Base-by-base conservation (phyloP, 2,113 vertebrate genomes). In the Bubalus kerabau region DNA sequence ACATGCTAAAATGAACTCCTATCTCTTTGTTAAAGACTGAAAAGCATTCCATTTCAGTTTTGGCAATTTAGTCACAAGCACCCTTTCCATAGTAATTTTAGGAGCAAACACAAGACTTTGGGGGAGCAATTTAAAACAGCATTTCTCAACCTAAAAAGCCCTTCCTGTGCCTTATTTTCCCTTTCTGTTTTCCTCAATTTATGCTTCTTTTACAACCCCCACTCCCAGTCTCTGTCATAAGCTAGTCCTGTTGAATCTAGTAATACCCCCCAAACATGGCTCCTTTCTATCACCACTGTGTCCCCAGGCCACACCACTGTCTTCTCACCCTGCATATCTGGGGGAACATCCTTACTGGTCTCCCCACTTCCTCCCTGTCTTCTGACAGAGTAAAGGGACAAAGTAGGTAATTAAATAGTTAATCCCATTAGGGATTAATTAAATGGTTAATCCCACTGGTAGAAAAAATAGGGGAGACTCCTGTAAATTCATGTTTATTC, bases 31-130 rank as follows among this genome's bases (percentile, higher is more conserved):
- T 64, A 74, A 89, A 71, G 43, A 59, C 32, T 6, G 0, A 6
- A 43, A 40, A 62, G 54, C 62, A 19, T 62, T 94, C 36, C 30
- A 14, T 56, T 91, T 92, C 90, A 74, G 0, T 40, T 24, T 5
- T 94, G 96, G 36, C 82, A 59, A 3, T 50, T 71, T 81, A 50
- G 83, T 94, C 26, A 74, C 23, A 32, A 6, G 86, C 8, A 23
- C 54, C 71, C 43, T 86, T 67, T 81, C 52, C 8, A 3, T 85
- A 82, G 93, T 81, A 52, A 64, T 52, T 76, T 90, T 30, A 90
- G 76, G 43, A 93, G 23, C 84, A 85, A 84, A 90, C 48, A 64
- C 7, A 32, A 50, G 78, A 14, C 50, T 93, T 92, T 91, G 60
- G n/a, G 26, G 80, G 19, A 84, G 57, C n/a, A 57, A 62, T 90